Conservation (phyloP, 1,140 invertebrate genomes). For the Drosophila simulans region DNA sequence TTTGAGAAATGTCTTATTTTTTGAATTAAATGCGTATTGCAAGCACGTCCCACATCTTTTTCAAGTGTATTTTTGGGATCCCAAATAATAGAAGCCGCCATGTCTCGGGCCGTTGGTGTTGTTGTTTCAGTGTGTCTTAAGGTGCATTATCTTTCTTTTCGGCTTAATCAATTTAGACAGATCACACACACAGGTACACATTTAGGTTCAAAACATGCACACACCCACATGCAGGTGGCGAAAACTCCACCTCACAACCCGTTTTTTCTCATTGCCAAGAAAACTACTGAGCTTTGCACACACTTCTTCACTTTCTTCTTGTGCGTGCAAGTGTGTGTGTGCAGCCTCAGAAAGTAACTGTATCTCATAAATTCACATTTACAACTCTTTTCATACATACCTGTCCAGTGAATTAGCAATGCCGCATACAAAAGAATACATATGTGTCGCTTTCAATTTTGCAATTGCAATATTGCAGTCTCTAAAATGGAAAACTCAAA, state of each 20-base stretch:
- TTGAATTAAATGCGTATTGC: neutral
- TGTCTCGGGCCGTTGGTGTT: constrained; percentile 58
- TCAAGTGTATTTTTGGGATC: constrained; percentile 1
- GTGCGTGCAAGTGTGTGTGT: constrained; percentile 25
- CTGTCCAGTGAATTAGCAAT: constrained; percentile 62
- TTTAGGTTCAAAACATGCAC: constrained; percentile 17
- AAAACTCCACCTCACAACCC: constrained; percentile 51
- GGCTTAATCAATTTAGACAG: constrained; percentile 57
- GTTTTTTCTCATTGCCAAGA: constrained; percentile 56
- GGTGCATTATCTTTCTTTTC: constrained; percentile 50
- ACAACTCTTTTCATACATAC: constrained; percentile 49
- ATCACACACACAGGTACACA: constrained; percentile 36
- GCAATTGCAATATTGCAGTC: constrained; percentile 57
- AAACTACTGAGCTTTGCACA: constrained; percentile 68
- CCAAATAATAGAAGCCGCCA: constrained; percentile 4
- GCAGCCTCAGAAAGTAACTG: constrained; percentile 68
- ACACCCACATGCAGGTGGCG: constrained; percentile 44
- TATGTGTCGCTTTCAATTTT: constrained; percentile 73
- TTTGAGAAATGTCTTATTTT: no score
- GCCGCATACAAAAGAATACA: constrained; percentile 25
- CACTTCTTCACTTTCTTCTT: constrained; percentile 79
- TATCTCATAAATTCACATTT: constrained; percentile 28
- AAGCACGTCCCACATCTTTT: neutral
- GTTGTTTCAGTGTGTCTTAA: constrained; percentile 23
- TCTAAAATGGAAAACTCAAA: constrained; percentile 12